Percentiles rank a stretch among this genome's conserved stretches.
These are phyloP conservation scores for Eupithecia inturbata DNA, from an alignment of 2,888 invertebrate genomes.

Conservation along the genomic window DNA sequence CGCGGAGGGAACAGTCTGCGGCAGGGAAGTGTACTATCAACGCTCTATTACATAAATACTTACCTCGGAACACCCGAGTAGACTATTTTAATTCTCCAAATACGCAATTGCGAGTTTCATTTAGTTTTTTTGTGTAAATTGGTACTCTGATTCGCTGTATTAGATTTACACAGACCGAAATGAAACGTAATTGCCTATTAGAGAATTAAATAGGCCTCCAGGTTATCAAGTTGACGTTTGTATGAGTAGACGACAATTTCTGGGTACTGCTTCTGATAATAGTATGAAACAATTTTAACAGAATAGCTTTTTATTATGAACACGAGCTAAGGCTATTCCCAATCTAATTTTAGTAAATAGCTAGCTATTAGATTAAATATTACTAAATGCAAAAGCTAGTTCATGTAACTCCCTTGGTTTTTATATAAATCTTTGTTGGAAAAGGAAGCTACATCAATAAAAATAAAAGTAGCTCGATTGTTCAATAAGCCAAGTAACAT, in stretches of 20 bases:
- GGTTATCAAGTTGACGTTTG: not conserved
- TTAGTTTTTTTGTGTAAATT: no score
- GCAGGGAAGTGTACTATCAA: constrained; percentile 39
- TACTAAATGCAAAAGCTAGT: not conserved
- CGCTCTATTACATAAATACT: constrained; percentile 22
- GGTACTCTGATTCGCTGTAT: no score
- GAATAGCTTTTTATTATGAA: not conserved
- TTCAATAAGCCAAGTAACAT: constrained; percentile 78
- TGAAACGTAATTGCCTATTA: no score
- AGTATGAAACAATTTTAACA: not conserved
- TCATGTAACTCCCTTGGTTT: not conserved
- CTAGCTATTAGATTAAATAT: not conserved
- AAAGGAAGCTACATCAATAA: constrained; percentile 36
- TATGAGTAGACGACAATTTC: not conserved
- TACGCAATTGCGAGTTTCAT: no score
- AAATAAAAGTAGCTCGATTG: constrained; percentile 62
- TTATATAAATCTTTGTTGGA: constrained; percentile 1
- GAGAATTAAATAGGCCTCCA: no score
- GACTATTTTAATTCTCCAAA: not conserved
- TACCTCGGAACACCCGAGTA: not conserved
- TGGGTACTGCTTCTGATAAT: not conserved
- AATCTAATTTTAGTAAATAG: not conserved
- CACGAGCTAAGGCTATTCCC: not conserved
- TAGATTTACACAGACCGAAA: no score
- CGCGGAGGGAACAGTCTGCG: constrained; percentile 58